phyloP scores from a whole-genome alignment of 2,113 vertebrate genomes.

The Larimichthys crocea region DNA sequence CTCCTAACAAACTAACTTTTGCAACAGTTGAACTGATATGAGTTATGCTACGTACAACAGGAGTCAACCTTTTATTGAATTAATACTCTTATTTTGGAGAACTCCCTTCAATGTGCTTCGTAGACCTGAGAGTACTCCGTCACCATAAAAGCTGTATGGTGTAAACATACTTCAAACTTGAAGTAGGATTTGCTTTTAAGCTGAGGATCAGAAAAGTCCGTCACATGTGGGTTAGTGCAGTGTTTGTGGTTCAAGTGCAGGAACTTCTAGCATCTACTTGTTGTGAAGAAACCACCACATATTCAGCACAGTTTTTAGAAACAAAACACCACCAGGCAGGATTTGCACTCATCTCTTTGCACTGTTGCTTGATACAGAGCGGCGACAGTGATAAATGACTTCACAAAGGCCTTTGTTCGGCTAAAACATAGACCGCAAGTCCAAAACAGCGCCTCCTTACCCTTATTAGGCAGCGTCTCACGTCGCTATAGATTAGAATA shows the following conservation, averaged over 20 bases:
- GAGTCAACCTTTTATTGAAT: not conserved
- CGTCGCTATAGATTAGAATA: constrained; percentile 52
- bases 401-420: constrained; percentile 67
- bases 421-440: constrained; percentile 54
- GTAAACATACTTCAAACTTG: not conserved
- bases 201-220: not conserved
- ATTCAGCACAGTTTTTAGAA: constrained; percentile 31
- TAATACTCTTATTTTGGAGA: not conserved
- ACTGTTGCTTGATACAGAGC: constrained; percentile 29
- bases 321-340: constrained; percentile 52
- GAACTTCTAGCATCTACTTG: not conserved
- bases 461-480: constrained; percentile 64
- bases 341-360: constrained; percentile 39
- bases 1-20: no score
- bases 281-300: constrained; percentile 9
- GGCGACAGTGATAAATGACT: constrained; percentile 65
- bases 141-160: not conserved
- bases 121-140: not conserved
- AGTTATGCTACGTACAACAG: not conserved
- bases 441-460: constrained; percentile 37
- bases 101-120: not conserved
- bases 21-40: not conserved
- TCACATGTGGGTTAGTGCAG: constrained; percentile 7
- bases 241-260: constrained; percentile 4
- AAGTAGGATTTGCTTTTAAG: not conserved